A percentile compares a stretch with the other conserved stretches of the same genome.
phyloP scores from a whole-genome alignment of 1,140 invertebrate genomes.

The Trichonephila clavipes region DNA sequence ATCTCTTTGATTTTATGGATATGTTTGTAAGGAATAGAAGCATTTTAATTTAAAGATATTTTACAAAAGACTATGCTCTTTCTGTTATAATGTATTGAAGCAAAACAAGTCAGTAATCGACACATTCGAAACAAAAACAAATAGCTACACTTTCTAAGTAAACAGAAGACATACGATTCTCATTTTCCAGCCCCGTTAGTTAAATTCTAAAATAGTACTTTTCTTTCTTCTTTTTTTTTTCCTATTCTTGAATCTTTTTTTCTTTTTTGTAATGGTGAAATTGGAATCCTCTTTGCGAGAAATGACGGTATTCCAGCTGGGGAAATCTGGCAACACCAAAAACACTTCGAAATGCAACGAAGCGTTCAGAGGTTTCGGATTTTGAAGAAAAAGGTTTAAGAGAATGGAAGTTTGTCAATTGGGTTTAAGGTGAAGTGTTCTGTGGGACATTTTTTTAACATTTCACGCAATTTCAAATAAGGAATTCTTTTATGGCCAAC shows the following conservation, averaged over 20 bases:
- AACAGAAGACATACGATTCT: too few species aligned
- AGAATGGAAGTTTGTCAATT: background rate
- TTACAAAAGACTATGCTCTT: too few species aligned
- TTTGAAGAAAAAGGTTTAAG: background rate
- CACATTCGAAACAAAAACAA: too few species aligned
- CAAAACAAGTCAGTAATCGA: too few species aligned
- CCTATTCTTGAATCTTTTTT: background rate
- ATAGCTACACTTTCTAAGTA: too few species aligned
- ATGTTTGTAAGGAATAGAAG: too few species aligned
- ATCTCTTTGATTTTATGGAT: too few species aligned
- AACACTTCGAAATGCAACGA: background rate
- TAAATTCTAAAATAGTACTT: background rate
- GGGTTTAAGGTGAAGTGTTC: background rate
- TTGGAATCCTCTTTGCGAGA: background rate
- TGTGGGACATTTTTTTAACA: background rate
- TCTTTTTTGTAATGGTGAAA: constrained; percentile 6
- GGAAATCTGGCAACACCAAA: background rate
- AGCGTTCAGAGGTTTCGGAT: background rate
- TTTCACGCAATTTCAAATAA: background rate
- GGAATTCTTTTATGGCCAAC: background rate
- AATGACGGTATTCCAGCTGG: background rate
- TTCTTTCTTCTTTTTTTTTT: background rate
- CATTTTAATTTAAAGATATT: too few species aligned
- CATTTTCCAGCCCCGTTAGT: background rate
- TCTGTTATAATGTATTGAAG: too few species aligned